phyloP scores from a whole-genome alignment of 2,888 invertebrate species.

The Sussaba pulchella region DNA sequence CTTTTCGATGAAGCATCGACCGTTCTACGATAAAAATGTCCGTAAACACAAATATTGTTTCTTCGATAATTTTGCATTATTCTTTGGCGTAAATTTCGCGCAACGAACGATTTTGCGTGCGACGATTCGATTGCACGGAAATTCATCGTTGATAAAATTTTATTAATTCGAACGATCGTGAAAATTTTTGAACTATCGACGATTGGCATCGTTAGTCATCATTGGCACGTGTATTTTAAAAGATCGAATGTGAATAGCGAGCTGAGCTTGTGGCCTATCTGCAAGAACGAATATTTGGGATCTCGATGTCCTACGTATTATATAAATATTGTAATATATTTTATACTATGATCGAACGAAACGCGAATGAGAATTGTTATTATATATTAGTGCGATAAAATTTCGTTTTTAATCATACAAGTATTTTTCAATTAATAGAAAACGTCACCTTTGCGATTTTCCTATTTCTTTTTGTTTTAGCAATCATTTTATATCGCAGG shows the following conservation, averaged over 20 bases:
- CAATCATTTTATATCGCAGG: no score
- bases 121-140: slow-evolving; percentile 6
- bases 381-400: slow-evolving; percentile 72
- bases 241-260: slow-evolving; percentile 71
- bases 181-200: slow-evolving; percentile 14
- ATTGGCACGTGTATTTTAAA: slow-evolving; percentile 52
- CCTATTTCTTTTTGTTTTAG: not conserved
- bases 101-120: not conserved
- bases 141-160: slow-evolving; percentile 7
- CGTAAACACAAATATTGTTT: slow-evolving; percentile 25
- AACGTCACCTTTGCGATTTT: not conserved
- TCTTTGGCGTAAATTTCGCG: not conserved
- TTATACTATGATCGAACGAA: slow-evolving; percentile 77
- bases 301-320: slow-evolving; percentile 70
- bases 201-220: slow-evolving; percentile 19
- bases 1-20: not conserved
- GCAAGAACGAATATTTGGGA: slow-evolving; percentile 66
- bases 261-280: slow-evolving; percentile 77
- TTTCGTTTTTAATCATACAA: slow-evolving; percentile 75
- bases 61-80: slow-evolving; percentile 17
- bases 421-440: slow-evolving; percentile 67
- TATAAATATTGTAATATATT: slow-evolving; percentile 82
- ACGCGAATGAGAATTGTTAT: slow-evolving; percentile 77
- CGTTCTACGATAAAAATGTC: slow-evolving; percentile 1
- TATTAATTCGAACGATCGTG: slow-evolving; percentile 16